phyloP scores from a whole-genome alignment of 2,113 vertebrate species.

The Megaceryle maxima region DNA sequence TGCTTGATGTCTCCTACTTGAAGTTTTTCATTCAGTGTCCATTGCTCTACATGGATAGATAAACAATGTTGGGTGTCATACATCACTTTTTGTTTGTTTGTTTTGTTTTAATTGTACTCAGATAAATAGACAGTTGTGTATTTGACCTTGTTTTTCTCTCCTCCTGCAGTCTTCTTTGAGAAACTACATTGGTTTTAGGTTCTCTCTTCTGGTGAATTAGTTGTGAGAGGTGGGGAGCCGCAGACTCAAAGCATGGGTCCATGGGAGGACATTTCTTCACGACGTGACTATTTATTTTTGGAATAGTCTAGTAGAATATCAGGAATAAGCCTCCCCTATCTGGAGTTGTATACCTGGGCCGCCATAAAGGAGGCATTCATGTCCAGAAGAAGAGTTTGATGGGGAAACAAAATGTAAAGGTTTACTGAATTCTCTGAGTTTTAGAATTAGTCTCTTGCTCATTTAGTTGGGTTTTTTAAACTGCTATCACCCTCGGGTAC shows the following conservation, averaged over 20 bases:
- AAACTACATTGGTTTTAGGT: not conserved
- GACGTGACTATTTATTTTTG: not conserved
- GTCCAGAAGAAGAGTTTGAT: not conserved
- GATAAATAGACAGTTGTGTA: not conserved
- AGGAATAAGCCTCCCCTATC: not conserved
- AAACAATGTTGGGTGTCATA: not conserved
- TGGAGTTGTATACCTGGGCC: not conserved
- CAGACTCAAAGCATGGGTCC: not conserved
- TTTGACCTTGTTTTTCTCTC: not conserved
- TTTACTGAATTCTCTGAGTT: not conserved
- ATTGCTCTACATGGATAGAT: not conserved
- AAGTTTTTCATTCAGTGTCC: not conserved
- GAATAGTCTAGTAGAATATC: not conserved
- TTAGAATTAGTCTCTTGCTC: not conserved
- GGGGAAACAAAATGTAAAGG: not conserved
- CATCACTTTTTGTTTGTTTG: too few species aligned
- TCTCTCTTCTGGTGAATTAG: not conserved
- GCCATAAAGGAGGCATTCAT: not conserved
- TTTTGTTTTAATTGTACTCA: not conserved
- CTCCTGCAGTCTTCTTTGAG: not conserved
- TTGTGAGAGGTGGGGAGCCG: not conserved
- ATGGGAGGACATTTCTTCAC: accelerated
- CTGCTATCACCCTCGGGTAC: not conserved
- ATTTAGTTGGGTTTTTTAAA: not conserved
- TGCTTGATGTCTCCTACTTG: not conserved